phyloP scores from a whole-genome alignment of 2,797 vertebrate species.

The Oreochromis grahami region DNA sequence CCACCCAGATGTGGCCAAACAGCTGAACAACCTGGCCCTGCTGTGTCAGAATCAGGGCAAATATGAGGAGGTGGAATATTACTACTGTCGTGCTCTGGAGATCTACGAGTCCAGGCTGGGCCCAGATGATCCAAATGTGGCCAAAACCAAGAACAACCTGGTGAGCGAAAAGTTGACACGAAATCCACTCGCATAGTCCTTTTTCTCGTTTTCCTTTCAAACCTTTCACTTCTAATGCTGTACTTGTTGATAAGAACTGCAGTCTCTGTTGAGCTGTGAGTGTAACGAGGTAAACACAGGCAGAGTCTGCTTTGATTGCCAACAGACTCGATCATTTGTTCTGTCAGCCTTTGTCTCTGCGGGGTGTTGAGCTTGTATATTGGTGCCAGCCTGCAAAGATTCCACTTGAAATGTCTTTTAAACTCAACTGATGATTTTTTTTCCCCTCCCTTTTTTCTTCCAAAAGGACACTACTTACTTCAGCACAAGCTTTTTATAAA shows the following conservation, averaged over 20 bases:
- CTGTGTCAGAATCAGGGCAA: slow-evolving; percentile 99
- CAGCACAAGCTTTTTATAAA: neutral
- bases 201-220: neutral
- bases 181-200: neutral
- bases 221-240: neutral
- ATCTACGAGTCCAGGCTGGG: slow-evolving; percentile 94
- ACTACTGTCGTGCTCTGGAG: slow-evolving; percentile 94
- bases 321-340: neutral
- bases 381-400: neutral
- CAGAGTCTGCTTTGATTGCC: neutral
- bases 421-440: neutral
- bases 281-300: neutral
- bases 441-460: neutral
- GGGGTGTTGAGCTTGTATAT: neutral
- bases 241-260: neutral
- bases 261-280: neutral
- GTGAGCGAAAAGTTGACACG: slow-evolving; percentile 62
- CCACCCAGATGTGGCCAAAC: slow-evolving; percentile 98
- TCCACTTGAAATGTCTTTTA: neutral
- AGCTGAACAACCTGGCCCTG: slow-evolving; percentile 97
- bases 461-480: neutral
- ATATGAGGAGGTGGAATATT: slow-evolving; percentile 97
- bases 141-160: slow-evolving; percentile 98
- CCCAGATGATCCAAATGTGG: slow-evolving; percentile 92
- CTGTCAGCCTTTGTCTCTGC: neutral